Base-by-base conservation (phyloP, 2,888 invertebrate species). In the Resseliella maxima region DNA sequence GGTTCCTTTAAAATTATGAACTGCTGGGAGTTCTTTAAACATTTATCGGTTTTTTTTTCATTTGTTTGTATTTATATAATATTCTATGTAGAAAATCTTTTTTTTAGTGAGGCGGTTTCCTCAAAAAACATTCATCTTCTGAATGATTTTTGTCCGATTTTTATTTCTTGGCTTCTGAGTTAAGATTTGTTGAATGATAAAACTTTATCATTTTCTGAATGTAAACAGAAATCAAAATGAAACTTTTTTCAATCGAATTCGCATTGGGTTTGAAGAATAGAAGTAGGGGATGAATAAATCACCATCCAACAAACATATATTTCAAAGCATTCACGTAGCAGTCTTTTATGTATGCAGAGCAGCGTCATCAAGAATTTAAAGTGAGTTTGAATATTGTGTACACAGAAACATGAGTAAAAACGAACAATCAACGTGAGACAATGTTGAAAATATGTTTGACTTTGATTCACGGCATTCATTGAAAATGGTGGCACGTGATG, bases 321-420 rank as follows among this genome's bases (percentile, higher is more conserved):
- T 72, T 72, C 31, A 31, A 72, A 31, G n/a, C 72, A 72, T 72
- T 35, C 83, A 83, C 83, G 83, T 83, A 83, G 38, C 83, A n/a
- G 24, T 38, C 6, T 83, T 72, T 38, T 83, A n/a, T 83, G 24
- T 24, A 83, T 83, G 83, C 83, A 83, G 12, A 83, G 36, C 3
- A 83, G 83, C 24, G 10, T 38, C 83, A 38, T 18, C 24, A 24
- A 8, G 83, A 83, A 83, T 83, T 83, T 83, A 38, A 83, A 83
- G 24, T 83, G 38, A 83, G 38, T 83, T 83, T 83, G 35, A 18
- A 6, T 81, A n/a, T 10, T 81, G 81, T 8, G 64, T 41, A 12
- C 12, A 6, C n/a, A n/a, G n/a, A n/a, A n/a, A n/a, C n/a, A n/a
- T n/a, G n/a, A n/a, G n/a, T n/a, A 5, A 24, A 59, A 59, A 27